Evolutionary conservation across 2,113 vertebrate species (phyloP), one percentile per base, ranked within the genome.

Genomic region (Calcarius ornatus): DNA sequence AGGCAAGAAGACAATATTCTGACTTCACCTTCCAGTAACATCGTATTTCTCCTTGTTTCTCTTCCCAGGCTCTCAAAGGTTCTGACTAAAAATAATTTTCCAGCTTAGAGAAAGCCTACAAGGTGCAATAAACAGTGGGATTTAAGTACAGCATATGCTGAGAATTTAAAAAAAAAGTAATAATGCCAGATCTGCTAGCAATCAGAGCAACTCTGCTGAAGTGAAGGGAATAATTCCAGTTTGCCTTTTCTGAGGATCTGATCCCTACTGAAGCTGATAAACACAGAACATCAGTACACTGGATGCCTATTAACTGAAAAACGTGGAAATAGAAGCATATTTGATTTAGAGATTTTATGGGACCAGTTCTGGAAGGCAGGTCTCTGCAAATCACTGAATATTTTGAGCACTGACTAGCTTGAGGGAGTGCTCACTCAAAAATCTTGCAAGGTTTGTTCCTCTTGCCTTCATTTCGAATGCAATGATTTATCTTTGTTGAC

Each of bases 401-500:
- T 71, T 88, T 94, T 90, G 64, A 64, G 40, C 48, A 66, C 43
- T 91, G 81, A 72, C 47, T 92, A 59, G 21, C 83, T 91, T 4
- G 9, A 82, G 81, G 84, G 83, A 91, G 86, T 75, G 73, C n/a
- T 81, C 56, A 10, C 68, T 82, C 33, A 81, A 77, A 96, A 94
- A 93, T 83, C 91, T 88, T 92, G 86, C 35, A 86, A 73, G 45
- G 61, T 90, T 88, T 0, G 2, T 75, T 91, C n/a, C 68, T 59
- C 59, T 81, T 73, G 40, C 33, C 48, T 88, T 90, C 56, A 56
- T 92, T 92, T 84, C 61, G 40, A 92, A 86, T 37, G 18, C 57
- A 88, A 88, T 50, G 47, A 86, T 91, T 94, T 93, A 38, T 82
- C 78, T 96, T 73, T 84, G 37, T 93, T 96, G 86, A 90, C 85